These are phyloP conservation scores for Muntiacus reevesi DNA, from an alignment of 2,113 vertebrate species.

Conservation along the genomic window DNA sequence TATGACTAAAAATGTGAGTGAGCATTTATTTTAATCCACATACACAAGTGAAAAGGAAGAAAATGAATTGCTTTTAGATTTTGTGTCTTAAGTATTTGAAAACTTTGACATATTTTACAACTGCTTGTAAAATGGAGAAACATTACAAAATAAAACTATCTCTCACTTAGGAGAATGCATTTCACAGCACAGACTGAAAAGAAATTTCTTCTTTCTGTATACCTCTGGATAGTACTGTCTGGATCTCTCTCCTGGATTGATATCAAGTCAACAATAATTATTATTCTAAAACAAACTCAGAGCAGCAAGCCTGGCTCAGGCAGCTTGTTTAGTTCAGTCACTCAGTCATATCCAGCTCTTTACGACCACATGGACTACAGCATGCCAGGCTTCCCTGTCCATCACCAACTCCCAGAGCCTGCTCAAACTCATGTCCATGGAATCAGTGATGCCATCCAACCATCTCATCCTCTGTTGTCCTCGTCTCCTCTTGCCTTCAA, in stretches of 20 bases:
- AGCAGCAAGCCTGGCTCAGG: slow-evolving; percentile 4
- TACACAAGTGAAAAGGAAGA: neutral
- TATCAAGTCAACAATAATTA: slow-evolving; percentile 50
- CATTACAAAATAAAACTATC: neutral
- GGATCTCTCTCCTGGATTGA: neutral
- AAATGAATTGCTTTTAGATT: neutral
- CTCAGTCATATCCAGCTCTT: neutral
- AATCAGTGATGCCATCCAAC: neutral
- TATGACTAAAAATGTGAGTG: neutral
- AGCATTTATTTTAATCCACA: neutral
- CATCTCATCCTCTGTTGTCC: neutral
- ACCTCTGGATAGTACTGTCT: neutral
- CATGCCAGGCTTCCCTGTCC: neutral
- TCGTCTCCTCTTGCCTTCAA: neutral
- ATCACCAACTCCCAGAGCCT: neutral
- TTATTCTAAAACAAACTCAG: slow-evolving; percentile 60
- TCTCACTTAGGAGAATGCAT: neutral
- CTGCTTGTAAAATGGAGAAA: neutral
- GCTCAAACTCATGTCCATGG: neutral
- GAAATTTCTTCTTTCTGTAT: neutral
- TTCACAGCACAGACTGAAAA: neutral
- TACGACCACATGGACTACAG: neutral
- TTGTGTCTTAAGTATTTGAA: neutral
- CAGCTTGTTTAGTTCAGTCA: neutral
- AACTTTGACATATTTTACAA: neutral